These are phyloP conservation scores for Heliconius himera DNA, from an alignment of 1,140 invertebrate genomes.

Conservation along the genomic window DNA sequence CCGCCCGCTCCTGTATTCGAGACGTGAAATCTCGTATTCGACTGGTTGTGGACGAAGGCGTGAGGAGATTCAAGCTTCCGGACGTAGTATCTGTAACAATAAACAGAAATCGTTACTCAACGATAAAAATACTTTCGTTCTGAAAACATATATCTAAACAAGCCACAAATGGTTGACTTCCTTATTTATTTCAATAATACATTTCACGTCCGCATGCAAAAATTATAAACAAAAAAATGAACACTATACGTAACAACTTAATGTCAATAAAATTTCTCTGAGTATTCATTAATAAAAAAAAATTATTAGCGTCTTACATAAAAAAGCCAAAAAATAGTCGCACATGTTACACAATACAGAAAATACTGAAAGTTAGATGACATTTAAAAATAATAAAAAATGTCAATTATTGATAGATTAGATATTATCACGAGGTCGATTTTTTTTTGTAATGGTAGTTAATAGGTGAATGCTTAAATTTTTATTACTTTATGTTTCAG, in stretches of 20 bases:
- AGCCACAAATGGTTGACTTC: not conserved
- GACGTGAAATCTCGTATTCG: constrained; percentile 83
- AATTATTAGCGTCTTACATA: constrained; percentile 19
- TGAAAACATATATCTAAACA: constrained; percentile 7
- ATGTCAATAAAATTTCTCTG: too few species aligned
- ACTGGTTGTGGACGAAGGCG: constrained; percentile 83
- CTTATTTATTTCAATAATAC: not conserved
- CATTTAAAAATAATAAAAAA: constrained; percentile 1
- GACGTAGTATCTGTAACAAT: constrained; percentile 79
- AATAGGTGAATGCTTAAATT: not conserved
- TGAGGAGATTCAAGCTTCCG: constrained; percentile 82
- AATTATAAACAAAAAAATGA: not conserved
- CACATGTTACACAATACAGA: constrained; percentile 14
- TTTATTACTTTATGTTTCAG: too few species aligned
- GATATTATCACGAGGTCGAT: not conserved
- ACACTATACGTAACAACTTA: not conserved
- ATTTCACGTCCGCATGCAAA: not conserved
- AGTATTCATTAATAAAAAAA: too few species aligned
- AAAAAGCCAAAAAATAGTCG: constrained; percentile 19
- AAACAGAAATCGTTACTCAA: constrained; percentile 26
- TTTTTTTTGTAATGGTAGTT: not conserved
- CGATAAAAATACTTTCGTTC: constrained; percentile 5
- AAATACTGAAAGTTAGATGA: not conserved
- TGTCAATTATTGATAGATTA: not conserved
- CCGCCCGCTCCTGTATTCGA: constrained; percentile 80